Percentiles rank a stretch among this genome's conserved stretches.
Evolutionary conservation across 2,113 vertebrate species (phyloP).

Genomic region (Chamaetylas fuelleborni): DNA sequence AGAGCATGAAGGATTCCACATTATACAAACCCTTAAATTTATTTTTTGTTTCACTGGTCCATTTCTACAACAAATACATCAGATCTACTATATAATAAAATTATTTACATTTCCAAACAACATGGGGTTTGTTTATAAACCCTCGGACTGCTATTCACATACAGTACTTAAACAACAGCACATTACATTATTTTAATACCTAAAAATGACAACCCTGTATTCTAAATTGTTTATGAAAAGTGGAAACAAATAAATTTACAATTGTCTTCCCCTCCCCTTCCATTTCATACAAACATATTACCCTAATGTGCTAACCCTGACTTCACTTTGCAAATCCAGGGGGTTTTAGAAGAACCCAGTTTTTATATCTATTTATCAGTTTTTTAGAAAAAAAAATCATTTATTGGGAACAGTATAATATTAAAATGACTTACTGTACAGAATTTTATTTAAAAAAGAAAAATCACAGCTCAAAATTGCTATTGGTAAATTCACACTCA

Average conservation of each 20-base stretch:
- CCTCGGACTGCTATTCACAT: conserved; percentile 78
- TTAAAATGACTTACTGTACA: conserved; percentile 92
- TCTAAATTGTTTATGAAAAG: conserved; percentile 75
- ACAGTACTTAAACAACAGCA: conserved; percentile 81
- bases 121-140: conserved; percentile 64
- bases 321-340: conserved; percentile 62
- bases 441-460: conserved; percentile 76
- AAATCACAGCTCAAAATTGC: conserved; percentile 81
- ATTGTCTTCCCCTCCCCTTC: conserved; percentile 15
- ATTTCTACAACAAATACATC: conserved; percentile 86
- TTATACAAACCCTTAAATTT: conserved; percentile 79
- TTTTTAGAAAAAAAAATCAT: conserved; percentile 65
- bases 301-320: conserved; percentile 66
- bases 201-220: conserved; percentile 80
- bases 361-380: conserved; percentile 58
- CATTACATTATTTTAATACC: conserved; percentile 73
- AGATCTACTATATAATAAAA: conserved; percentile 81
- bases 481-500: conserved; percentile 87
- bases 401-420: conserved; percentile 75
- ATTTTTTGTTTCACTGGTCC: conserved; percentile 78
- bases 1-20: conserved; percentile 77
- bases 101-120: conserved; percentile 81
- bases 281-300: conserved; percentile 61
- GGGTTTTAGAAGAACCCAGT: conserved; percentile 52
- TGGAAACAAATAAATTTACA: conserved; percentile 73